Base-by-base conservation (phyloP, 2,113 vertebrate species). In the Todiramphus chloris region DNA sequence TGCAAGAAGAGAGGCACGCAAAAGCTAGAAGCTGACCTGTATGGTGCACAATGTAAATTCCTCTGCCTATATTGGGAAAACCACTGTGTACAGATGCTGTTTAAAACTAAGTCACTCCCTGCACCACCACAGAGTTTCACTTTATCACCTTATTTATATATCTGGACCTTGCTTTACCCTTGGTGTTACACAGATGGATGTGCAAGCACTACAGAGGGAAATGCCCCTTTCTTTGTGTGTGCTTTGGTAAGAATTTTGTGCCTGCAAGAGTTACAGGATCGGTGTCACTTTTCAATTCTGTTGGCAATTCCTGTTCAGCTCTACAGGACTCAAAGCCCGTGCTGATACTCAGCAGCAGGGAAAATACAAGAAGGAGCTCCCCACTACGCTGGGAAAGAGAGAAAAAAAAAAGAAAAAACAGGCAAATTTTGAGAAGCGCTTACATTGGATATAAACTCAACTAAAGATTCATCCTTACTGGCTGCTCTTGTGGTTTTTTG, bases 291-390 rank as follows among this genome's bases (percentile, higher is more conserved):
- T 72, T 58, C 55, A 73, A 2, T 63, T 69, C 46, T 72, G 27
- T 83, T 33, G 75, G 66, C 39, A 90, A 92, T 23, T 81, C 58
- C 64, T 72, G 30, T 86, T 68, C 48, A 87, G 56, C 33, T 86
- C 73, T 69, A 74, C 6, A 25, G 44, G 78, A 85, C 21, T 63
- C 70, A 87, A 84, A 90, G 58, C 48, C 79, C 53, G 56, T 18
- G 37, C 74, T 84, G 64, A 58, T 33, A 88, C 18, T 74, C 46
- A 86, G 28, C 18, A 51, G 79, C 43, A 87, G 43, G 63, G 51
- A 88, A 80, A 86, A 88, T 11, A n/a, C 0, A 2, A 63, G 53
- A 35, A 87, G 33, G 27, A 48, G 46, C 46, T 46, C 4, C 18
- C 56, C 2, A 16, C 48, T 72, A 31, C 16, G 41, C 28, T 43